A percentile compares a stretch with the other conserved stretches of the same genome.
These are phyloP conservation scores for Kryptolebias ocellatus DNA, from an alignment of 2,797 vertebrate species.

Conservation along the genomic window DNA sequence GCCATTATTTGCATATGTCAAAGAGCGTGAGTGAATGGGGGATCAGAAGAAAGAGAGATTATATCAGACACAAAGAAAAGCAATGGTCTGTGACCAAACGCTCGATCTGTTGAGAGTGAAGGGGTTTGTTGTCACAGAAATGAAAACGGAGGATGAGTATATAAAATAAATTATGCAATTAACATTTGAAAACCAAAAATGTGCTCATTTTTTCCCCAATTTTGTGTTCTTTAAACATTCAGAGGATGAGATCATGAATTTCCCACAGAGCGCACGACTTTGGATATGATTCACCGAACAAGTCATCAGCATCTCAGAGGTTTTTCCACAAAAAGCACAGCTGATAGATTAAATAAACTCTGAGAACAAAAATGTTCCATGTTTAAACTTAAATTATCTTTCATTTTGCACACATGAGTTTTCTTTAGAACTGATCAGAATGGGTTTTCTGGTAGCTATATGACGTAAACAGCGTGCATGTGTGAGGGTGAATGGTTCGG, in stretches of 20 bases:
- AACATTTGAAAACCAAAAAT: conserved; percentile 50
- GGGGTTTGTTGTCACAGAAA: conserved; percentile 71
- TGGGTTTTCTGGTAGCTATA: neutral
- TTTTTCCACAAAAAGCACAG: neutral
- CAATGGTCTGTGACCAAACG: conserved; percentile 76
- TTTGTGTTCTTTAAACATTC: conserved; percentile 49
- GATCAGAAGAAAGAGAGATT: conserved; percentile 71
- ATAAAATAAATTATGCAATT: conserved; percentile 64
- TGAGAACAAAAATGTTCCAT: neutral
- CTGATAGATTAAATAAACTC: neutral
- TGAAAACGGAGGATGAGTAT: conserved; percentile 66
- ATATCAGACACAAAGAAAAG: conserved; percentile 68
- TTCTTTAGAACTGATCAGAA: neutral
- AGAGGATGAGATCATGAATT: conserved; percentile 35
- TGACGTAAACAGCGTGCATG: too few relatives aligned
- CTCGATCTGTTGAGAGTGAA: conserved; percentile 62
- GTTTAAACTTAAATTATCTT: neutral
- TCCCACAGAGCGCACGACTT: neutral
- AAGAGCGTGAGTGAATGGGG: conserved; percentile 60
- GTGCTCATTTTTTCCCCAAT: conserved; percentile 44
- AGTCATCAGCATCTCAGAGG: conserved; percentile 17
- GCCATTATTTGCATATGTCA: conserved; percentile 74
- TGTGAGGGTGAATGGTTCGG: too few relatives aligned
- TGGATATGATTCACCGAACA: conserved; percentile 14
- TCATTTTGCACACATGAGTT: neutral